phyloP scores from a whole-genome alignment of 2,113 vertebrate species.

The Macroglossus sobrinus region DNA sequence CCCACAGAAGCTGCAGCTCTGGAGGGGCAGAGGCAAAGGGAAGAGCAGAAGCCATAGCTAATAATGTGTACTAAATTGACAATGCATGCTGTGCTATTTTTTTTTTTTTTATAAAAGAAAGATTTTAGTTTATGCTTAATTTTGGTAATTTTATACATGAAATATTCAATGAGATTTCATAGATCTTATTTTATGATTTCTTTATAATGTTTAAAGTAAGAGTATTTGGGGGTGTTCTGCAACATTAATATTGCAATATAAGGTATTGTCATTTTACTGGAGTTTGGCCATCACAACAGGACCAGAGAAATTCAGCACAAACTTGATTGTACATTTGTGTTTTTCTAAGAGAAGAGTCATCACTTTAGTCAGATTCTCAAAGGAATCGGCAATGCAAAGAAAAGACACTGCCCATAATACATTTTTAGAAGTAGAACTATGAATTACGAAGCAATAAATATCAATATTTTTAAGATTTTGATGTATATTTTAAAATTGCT shows the following conservation, averaged over 20 bases:
- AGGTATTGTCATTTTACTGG: neutral
- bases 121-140: neutral
- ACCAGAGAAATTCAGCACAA: neutral
- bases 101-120: neutral
- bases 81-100: neutral
- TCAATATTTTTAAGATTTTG: neutral
- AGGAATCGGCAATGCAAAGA: neutral
- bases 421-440: neutral
- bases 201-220: neutral
- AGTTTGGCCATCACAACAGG: neutral
- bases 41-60: too few relatives aligned
- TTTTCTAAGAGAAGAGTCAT: neutral
- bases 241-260: neutral
- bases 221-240: neutral
- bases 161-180: neutral
- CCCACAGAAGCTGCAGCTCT: neutral
- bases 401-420: neutral
- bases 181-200: neutral
- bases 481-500: neutral
- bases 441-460: neutral
- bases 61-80: neutral
- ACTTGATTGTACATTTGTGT: neutral
- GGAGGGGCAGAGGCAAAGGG: accelerated
- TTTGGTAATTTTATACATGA: neutral
- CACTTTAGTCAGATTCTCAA: slow-evolving; percentile 32